phyloP scores from a whole-genome alignment of 2,888 invertebrate species.

The Tetranychus piercei region DNA sequence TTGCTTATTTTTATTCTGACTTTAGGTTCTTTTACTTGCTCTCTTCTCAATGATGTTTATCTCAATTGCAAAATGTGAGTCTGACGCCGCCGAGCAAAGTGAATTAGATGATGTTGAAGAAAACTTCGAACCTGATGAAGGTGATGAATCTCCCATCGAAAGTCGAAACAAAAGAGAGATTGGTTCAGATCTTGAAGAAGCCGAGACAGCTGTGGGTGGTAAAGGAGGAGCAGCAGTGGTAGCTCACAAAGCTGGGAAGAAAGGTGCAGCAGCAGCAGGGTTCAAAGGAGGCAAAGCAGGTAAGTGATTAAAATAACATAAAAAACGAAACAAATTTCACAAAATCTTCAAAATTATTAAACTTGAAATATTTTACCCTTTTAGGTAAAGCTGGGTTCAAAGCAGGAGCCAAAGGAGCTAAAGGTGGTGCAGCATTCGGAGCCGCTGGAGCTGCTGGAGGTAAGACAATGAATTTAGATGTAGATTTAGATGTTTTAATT shows the following conservation, averaged over 20 bases:
- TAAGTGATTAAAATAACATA: too few species aligned
- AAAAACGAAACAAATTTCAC: too few species aligned
- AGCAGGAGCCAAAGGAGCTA: neutral
- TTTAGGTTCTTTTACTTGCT: neutral
- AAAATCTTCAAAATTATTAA: too few species aligned
- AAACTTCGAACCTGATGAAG: neutral
- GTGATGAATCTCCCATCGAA: neutral
- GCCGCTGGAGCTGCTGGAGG: conserved; percentile 7
- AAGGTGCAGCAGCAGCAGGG: conserved; percentile 15
- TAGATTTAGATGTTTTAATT: too few species aligned
- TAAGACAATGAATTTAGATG: neutral
- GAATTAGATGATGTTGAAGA: neutral
- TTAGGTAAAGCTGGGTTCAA: neutral
- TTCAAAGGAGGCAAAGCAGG: conserved; percentile 13
- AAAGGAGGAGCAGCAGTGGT: conserved; percentile 16
- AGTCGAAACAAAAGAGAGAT: conserved; percentile 6
- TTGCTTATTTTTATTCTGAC: too few species aligned
- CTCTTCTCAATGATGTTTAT: neutral
- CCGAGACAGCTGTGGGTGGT: conserved; percentile 7
- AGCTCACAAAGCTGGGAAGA: conserved; percentile 14
- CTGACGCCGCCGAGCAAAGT: neutral
- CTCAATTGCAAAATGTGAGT: neutral
- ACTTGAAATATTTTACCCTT: too few species aligned
- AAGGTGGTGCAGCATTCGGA: neutral
- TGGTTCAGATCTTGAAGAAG: conserved; percentile 10